These are phyloP conservation scores for Drosophila greeni DNA, from an alignment of 2,888 invertebrate genomes.

Conservation along the genomic window DNA sequence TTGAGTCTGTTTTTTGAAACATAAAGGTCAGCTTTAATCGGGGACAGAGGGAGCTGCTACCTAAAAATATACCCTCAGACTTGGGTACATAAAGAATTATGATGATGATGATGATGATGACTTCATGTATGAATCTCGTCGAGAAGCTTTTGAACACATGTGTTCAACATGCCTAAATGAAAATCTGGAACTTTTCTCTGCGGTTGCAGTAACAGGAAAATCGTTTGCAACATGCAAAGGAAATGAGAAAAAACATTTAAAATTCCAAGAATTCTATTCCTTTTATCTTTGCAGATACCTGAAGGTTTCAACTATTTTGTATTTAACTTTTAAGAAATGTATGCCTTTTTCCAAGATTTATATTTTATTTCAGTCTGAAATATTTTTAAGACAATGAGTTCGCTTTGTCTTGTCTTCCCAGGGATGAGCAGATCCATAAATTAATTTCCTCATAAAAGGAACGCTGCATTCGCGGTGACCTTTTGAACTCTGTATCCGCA, in stretches of 20 bases:
- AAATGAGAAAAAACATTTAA: conserved; percentile 1
- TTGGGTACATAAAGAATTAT: conserved; percentile 2
- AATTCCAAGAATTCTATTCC: neutral
- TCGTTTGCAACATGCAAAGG: neutral
- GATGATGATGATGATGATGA: conserved; percentile 1
- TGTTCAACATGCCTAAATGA: conserved; percentile 52
- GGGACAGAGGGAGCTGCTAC: conserved; percentile 5
- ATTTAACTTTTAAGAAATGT: neutral
- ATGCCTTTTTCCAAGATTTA: neutral
- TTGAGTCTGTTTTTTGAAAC: conserved; percentile 30
- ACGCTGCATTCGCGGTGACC: conserved; percentile 32
- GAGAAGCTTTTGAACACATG: conserved; percentile 51
- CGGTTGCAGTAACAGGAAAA: conserved; percentile 11
- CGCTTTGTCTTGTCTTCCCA: conserved; percentile 42
- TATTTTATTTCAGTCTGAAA: neutral
- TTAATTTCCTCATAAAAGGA: conserved; percentile 26
- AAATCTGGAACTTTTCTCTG: conserved; percentile 6
- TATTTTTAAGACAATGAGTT: conserved; percentile 34
- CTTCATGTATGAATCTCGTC: conserved; percentile 25
- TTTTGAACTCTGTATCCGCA: conserved; percentile 46
- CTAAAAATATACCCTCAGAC: neutral
- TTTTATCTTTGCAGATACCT: too few relatives aligned
- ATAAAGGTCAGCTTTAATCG: conserved; percentile 64
- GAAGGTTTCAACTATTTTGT: too few relatives aligned
- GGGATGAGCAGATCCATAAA: conserved; percentile 16